Evolutionary conservation across 2,797 vertebrate species (phyloP), one percentile per base, ranked within the genome.

Genomic region (Hyperoplus immaculatus): DNA sequence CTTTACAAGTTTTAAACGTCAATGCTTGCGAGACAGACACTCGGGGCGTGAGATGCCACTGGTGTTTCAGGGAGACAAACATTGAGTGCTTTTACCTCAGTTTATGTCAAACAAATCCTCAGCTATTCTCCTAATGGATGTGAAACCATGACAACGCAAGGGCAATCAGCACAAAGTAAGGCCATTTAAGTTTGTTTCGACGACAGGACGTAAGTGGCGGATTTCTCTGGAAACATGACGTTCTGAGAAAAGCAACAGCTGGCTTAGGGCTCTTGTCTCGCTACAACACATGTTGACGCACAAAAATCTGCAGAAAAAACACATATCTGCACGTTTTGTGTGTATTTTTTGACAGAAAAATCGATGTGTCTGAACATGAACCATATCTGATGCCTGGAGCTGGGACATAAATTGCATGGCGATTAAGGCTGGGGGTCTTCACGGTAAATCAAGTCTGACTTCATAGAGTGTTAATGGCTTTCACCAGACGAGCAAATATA

Each of bases 91-190:
- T 90, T 90, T 87, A 91, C 90, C 80, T 89, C 88, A 69, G 87
- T 87, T 92, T 92, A 89, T 93, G 92, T 93, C 93, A 93, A 92
- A 91, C 87, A 91, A 88, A 91, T 90, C 89, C 88, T 61, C 49
- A 79, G 84, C 90, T 77, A 88, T 86, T 88, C 90, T 54, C 57
- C 88, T 94, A 94, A 94, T 94, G 91, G 91, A 89, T 85, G 87
- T 81, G 92, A 89, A 92, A 87, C 93, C 92, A 93, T 94, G 92
- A 91, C 91, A 90, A 93, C 93, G 39, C 42, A 36, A 67, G 80
- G 69, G 88, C 89, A 92, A 93, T 93, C 87, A 88, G 80, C 0
- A 66, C 82, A 90, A 89, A 93, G 92, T 85, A 85, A 87, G 83
- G 90, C 89, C 86, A 89, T 88, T 92, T 88, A 88, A 88, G 89